phyloP scores from a whole-genome alignment of 2,113 vertebrate genomes.

The Odobenus rosmarus region DNA sequence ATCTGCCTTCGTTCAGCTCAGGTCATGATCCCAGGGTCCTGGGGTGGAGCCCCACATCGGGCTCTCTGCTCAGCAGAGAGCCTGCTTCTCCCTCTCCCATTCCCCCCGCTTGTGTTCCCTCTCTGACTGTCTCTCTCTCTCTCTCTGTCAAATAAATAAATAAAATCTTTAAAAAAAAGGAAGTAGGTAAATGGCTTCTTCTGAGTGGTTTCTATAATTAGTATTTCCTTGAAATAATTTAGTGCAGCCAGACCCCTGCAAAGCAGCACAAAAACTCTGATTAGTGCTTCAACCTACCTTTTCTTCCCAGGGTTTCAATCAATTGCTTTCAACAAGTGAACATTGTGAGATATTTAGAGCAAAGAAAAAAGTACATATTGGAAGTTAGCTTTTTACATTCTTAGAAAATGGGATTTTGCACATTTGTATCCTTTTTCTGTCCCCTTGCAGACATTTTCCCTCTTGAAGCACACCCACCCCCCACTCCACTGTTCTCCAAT shows the following conservation, averaged over 20 bases:
- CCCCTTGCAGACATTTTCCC: background rate
- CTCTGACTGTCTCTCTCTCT: too few relatives aligned
- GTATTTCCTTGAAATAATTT: background rate
- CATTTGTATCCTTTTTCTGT: background rate
- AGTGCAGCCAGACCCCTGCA: background rate
- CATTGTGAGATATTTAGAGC: background rate
- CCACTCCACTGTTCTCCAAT: background rate
- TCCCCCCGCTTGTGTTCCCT: too few relatives aligned
- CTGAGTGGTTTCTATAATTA: background rate
- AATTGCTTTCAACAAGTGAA: conserved; percentile 10
- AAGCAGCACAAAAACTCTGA: conserved; percentile 30
- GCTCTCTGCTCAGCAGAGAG: too few relatives aligned
- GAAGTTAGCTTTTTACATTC: background rate
- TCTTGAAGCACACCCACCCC: background rate
- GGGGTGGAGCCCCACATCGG: too few relatives aligned
- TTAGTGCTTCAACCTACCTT: background rate
- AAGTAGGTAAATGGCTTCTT: background rate
- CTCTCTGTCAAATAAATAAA: too few relatives aligned
- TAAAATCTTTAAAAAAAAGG: background rate
- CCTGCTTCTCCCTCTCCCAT: too few relatives aligned
- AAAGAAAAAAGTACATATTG: background rate
- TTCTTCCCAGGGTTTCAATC: conserved; percentile 8
- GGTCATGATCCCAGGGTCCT: too few relatives aligned
- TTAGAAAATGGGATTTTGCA: background rate
- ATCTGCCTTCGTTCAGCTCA: too few relatives aligned